These are phyloP conservation scores for Babylonia areolata DNA, from an alignment of 1,140 invertebrate genomes.

Conservation along the genomic window DNA sequence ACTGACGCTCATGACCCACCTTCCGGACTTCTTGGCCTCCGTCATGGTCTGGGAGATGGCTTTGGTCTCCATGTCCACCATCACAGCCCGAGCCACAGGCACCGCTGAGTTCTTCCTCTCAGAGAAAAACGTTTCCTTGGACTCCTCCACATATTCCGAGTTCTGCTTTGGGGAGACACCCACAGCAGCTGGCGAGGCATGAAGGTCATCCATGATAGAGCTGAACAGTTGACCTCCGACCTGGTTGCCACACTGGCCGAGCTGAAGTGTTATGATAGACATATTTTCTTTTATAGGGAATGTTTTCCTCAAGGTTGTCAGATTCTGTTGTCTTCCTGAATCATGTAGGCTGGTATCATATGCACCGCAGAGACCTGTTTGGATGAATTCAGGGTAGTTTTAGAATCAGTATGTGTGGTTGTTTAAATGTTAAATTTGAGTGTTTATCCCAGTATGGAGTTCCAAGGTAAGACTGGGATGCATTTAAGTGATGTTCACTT, in stretches of 20 bases:
- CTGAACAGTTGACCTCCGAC: constrained; percentile 75
- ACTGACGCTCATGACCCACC: too few species aligned
- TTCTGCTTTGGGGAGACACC: constrained; percentile 36
- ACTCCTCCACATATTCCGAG: constrained; percentile 43
- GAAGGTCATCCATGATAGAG: constrained; percentile 70
- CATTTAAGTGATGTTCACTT: too few species aligned
- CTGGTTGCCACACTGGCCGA: constrained; percentile 78
- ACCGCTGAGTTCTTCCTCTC: constrained; percentile 45
- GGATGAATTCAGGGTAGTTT: too few species aligned
- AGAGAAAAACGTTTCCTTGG: constrained; percentile 53
- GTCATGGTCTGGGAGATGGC: constrained; percentile 73
- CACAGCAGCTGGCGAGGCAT: constrained; percentile 50
- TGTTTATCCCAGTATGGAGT: too few species aligned
- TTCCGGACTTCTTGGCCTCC: constrained; percentile 62
- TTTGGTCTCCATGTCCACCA: constrained; percentile 78
- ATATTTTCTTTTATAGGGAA: constrained; percentile 47
- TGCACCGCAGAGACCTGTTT: too few species aligned
- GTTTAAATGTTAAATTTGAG: too few species aligned
- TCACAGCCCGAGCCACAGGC: constrained; percentile 71
- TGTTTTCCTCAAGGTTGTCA: too few species aligned
- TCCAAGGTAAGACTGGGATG: too few species aligned
- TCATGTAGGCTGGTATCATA: too few species aligned
- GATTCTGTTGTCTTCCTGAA: too few species aligned
- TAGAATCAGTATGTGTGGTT: too few species aligned
- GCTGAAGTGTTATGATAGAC: constrained; percentile 76